A percentile compares a stretch with the other conserved stretches of the same genome.
phyloP scores from a whole-genome alignment of 2,797 vertebrate species.

The Pygocentrus nattereri region DNA sequence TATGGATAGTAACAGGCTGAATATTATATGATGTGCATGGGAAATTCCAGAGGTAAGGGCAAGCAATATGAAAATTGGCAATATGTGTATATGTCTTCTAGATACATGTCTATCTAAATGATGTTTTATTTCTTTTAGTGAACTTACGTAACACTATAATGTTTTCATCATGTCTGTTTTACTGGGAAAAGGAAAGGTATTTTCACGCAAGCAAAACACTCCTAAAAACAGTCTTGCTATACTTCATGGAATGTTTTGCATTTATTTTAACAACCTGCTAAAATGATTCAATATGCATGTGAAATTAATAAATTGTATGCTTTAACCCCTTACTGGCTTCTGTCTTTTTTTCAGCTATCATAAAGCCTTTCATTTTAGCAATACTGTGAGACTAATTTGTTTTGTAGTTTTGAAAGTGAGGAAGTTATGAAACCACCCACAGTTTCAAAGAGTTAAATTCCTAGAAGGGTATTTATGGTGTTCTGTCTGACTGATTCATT shows the following conservation, averaged over 20 bases:
- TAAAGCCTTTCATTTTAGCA: neutral
- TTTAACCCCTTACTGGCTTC: neutral
- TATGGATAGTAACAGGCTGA: neutral
- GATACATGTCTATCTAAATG: constrained; percentile 47
- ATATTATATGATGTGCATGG: neutral
- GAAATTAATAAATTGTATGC: constrained; percentile 56
- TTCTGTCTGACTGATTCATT: neutral
- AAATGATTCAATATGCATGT: constrained; percentile 70
- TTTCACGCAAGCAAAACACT: constrained; percentile 68
- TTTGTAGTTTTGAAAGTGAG: neutral
- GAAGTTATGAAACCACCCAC: neutral
- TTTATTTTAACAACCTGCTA: constrained; percentile 75
- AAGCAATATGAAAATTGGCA: constrained; percentile 15
- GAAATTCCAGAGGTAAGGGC: neutral
- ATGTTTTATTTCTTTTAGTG: constrained; percentile 66
- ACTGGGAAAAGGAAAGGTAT: constrained; percentile 61
- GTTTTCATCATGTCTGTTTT: constrained; percentile 67
- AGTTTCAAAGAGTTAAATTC: neutral
- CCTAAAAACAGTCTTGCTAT: constrained; percentile 72
- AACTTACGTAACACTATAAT: constrained; percentile 43
- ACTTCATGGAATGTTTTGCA: constrained; percentile 75
- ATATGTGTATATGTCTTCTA: constrained; percentile 51
- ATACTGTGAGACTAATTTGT: neutral
- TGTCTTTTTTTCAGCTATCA: neutral
- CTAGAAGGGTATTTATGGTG: neutral